These are phyloP conservation scores for Oceanodroma leucorhoa DNA, from an alignment of 2,797 vertebrate genomes.

Conservation along the genomic window DNA sequence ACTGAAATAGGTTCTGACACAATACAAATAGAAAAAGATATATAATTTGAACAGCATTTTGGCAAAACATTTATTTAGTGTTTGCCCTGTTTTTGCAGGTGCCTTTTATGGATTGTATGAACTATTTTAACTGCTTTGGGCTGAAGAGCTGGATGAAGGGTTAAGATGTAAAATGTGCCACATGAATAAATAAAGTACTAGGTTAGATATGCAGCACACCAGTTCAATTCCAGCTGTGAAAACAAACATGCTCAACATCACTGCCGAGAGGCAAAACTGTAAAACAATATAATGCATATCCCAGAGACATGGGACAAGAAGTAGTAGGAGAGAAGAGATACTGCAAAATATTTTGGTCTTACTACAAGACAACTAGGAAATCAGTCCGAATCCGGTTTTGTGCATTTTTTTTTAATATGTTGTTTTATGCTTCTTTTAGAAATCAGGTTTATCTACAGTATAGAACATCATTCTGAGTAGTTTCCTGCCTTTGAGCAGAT, in stretches of 20 bases:
- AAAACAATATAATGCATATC: neutral
- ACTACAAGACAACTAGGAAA: neutral
- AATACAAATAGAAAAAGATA: neutral
- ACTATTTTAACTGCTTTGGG: neutral
- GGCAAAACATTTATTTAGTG: neutral
- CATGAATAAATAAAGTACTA: neutral
- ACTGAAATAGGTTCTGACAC: neutral
- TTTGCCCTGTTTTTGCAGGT: neutral
- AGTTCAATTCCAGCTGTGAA: neutral
- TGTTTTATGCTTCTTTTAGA: neutral
- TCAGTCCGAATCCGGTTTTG: neutral
- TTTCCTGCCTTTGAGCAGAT: neutral
- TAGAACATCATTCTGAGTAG: neutral
- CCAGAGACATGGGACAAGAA: neutral
- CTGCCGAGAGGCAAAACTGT: neutral
- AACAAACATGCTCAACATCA: neutral
- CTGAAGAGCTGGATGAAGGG: neutral
- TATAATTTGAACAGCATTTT: neutral
- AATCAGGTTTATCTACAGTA: neutral
- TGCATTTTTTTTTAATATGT: neutral
- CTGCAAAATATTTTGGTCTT: neutral
- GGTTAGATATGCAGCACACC: neutral
- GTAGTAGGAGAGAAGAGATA: neutral
- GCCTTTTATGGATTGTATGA: neutral
- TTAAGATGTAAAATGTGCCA: neutral